Base-by-base conservation (phyloP, 2,113 vertebrate species). In the Brachypteracias leptosomus region DNA sequence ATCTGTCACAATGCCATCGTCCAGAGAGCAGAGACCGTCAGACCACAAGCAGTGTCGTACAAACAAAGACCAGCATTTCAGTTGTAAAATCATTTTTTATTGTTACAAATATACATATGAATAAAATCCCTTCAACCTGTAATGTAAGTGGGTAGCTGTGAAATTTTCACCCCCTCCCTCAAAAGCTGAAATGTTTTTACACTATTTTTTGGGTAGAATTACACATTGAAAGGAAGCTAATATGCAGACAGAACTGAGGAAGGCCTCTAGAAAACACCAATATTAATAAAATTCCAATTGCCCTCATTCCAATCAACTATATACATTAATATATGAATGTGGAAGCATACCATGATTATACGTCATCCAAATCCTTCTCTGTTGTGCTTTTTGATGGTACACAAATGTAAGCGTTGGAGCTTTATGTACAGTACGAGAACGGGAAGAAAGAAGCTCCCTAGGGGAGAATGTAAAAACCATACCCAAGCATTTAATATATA, bases 81-180 rank as follows among this genome's bases (percentile, higher is more conserved):
- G 96, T 97, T 99, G 98, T 98, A 99, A 99, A 99, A 99, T 98
- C 96, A 97, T 98, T 99, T 95, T 71, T 99, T 99, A 99, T 99
- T 98, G 98, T 96, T 98, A 98, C 98, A 99, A 99, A 98, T 98
- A 98, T 98, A 98, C 98, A 98, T 98, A 98, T 98, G 97, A 98
- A 98, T 98, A 98, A 98, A 98, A 98, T 98, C 96, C 97, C 94
- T 96, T 98, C 98, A 94, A 98, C 96, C 95, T 97, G 97, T 97
- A 97, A 97, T 95, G 96, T 95, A 97, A 97, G 95, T 94, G 97
- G 96, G 93, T 97, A 97, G 95, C 95, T 72, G 67, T 97, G 98
- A 97, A 97, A 98, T 97, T 93, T 96, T 92, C 94, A 96, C 22
- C 70, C 94, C 79, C 70, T 88, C 89, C 95, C 88, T 73, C 90